These are phyloP conservation scores for Benthosema pterotum DNA, from an alignment of 2,797 vertebrate genomes.

Conservation along the genomic window DNA sequence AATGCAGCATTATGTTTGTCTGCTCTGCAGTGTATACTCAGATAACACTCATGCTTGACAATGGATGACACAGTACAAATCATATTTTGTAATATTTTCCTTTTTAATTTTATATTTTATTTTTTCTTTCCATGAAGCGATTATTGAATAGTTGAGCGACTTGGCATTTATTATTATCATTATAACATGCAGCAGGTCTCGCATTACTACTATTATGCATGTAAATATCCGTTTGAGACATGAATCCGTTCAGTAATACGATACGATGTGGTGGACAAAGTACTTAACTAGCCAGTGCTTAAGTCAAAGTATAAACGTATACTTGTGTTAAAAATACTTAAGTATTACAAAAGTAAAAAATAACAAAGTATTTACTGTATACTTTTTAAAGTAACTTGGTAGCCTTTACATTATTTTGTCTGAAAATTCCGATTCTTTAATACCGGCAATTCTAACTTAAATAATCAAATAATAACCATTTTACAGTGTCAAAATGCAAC, in stretches of 20 bases:
- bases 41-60: constrained; percentile 6
- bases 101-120: constrained; percentile 37
- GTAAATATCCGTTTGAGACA: constrained; percentile 36
- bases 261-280: not conserved
- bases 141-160: constrained; percentile 13
- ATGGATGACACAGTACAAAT: constrained; percentile 14
- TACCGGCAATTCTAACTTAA: not conserved
- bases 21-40: constrained; percentile 8
- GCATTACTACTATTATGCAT: constrained; percentile 44
- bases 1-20: not conserved
- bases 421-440: not conserved
- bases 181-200: constrained; percentile 34
- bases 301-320: no score
- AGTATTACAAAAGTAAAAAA: not conserved
- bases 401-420: not conserved
- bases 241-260: constrained; percentile 13
- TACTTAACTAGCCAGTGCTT: not conserved
- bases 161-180: constrained; percentile 26
- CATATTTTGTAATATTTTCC: constrained; percentile 29
- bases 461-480: no score
- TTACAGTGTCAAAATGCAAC: no score
- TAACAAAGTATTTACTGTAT: no score
- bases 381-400: not conserved
- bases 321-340: not conserved
- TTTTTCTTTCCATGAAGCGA: constrained; percentile 27